Conservation (phyloP, 2,888 invertebrate species). For the Agapostemon virescens region DNA sequence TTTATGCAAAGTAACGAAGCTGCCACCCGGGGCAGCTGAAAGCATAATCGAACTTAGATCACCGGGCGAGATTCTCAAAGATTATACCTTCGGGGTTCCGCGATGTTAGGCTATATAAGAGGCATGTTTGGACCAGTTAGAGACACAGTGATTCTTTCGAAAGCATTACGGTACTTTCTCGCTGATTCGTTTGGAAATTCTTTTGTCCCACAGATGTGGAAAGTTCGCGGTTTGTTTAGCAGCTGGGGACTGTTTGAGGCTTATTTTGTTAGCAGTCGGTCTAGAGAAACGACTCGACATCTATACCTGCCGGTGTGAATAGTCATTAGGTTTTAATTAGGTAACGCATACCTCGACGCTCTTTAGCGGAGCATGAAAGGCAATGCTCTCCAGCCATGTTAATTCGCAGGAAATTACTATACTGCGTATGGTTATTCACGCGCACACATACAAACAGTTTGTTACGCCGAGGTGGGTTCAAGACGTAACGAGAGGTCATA, state of each 20-base stretch:
- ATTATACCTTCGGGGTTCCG: neutral
- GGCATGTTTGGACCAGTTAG: neutral
- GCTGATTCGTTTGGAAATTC: neutral
- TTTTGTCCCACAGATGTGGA: neutral
- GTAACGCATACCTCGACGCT: neutral
- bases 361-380: neutral
- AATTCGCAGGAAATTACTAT: neutral
- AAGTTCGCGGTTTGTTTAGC: neutral
- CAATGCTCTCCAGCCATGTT: neutral
- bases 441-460: neutral
- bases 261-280: too few relatives aligned
- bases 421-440: neutral
- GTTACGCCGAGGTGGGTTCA: neutral
- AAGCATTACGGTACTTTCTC: neutral
- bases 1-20: slow-evolving; percentile 20
- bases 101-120: slow-evolving; percentile 28
- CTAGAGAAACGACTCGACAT: too few relatives aligned
- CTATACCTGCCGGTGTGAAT: slow-evolving; percentile 2
- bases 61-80: neutral
- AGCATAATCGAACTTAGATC: slow-evolving; percentile 5
- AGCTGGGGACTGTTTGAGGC: too few relatives aligned
- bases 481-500: neutral
- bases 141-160: neutral
- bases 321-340: slow-evolving; percentile 1
- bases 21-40: neutral